Evolutionary conservation across 2,113 vertebrate species (phyloP).

Genomic region (Brachyistius frenatus): DNA sequence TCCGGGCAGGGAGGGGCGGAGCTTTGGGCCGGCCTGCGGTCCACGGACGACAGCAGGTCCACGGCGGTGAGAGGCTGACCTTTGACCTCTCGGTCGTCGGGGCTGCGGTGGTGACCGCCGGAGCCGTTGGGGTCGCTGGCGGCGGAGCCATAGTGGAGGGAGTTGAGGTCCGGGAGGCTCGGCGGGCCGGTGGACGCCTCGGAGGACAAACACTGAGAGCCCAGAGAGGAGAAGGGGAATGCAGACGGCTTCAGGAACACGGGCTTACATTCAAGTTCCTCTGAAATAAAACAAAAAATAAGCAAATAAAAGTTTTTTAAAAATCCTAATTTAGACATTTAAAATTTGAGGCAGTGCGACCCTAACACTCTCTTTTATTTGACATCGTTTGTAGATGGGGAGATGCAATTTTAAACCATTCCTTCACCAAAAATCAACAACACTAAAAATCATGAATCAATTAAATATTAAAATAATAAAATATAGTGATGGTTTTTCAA

Average conservation of each 20-base stretch:
- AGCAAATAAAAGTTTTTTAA: background rate
- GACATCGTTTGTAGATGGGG: too few relatives aligned
- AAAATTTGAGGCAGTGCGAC: too few relatives aligned
- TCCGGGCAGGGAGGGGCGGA: constrained; percentile 82
- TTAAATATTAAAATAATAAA: too few relatives aligned
- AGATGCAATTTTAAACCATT: too few relatives aligned
- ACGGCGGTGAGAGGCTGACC: constrained; percentile 87
- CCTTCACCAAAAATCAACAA: too few relatives aligned
- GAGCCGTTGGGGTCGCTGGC: constrained; percentile 66
- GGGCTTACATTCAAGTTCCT: constrained; percentile 85
- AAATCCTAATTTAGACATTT: too few relatives aligned
- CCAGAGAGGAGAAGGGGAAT: constrained; percentile 75
- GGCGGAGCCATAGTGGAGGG: constrained; percentile 71
- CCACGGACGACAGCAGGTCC: constrained; percentile 94
- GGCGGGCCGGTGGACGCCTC: constrained; percentile 65
- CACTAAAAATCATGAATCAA: too few relatives aligned
- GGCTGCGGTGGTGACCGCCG: constrained; percentile 24
- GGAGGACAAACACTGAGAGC: constrained; percentile 77
- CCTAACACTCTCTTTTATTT: too few relatives aligned
- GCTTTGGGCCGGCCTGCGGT: constrained; percentile 80
- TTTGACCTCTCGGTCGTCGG: constrained; percentile 73
- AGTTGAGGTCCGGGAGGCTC: constrained; percentile 78
- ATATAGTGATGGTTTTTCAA: too few relatives aligned
- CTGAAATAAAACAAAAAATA: constrained; percentile 39
- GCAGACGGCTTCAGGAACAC: constrained; percentile 71